Evolutionary conservation across 2,888 invertebrate genomes (phyloP).

Genomic region (Ctenicera cuprea): DNA sequence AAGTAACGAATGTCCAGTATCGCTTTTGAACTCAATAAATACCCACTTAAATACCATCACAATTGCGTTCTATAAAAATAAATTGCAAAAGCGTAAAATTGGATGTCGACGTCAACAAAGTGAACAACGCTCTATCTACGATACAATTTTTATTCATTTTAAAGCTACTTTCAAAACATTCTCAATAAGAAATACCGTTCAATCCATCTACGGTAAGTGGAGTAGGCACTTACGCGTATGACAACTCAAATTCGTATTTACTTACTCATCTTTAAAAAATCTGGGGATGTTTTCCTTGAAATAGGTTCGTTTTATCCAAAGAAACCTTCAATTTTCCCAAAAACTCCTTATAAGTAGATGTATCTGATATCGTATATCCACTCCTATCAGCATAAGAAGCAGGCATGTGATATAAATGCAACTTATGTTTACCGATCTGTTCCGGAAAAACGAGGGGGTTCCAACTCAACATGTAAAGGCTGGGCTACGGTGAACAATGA

Average conservation of each 20-base stretch:
- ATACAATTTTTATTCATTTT: conserved; percentile 22
- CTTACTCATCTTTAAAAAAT: not conserved
- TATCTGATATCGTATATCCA: not conserved
- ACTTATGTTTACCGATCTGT: conserved; percentile 43
- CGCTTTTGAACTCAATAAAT: conserved; percentile 1
- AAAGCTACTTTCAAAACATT: conserved; percentile 23
- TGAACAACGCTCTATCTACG: conserved; percentile 14
- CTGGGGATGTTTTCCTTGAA: not conserved
- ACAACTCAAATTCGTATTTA: not conserved
- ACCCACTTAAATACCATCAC: not conserved
- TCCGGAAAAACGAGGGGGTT: conserved; percentile 43
- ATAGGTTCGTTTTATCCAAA: not conserved
- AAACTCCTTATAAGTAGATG: not conserved
- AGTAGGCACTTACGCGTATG: not conserved
- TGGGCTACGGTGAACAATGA: conserved; percentile 47
- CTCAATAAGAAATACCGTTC: conserved; percentile 16
- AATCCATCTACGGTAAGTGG: conserved; percentile 16
- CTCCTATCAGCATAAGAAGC: conserved; percentile 18
- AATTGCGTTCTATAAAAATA: not conserved
- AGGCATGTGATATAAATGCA: conserved; percentile 15
- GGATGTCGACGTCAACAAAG: not conserved
- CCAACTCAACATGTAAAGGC: conserved; percentile 46
- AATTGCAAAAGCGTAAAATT: conserved; percentile 11
- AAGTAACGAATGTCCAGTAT: not conserved
- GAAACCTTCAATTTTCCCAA: conserved; percentile 11